Conservation (phyloP, 2,888 invertebrate species). For the Tetragonula carbonaria region DNA sequence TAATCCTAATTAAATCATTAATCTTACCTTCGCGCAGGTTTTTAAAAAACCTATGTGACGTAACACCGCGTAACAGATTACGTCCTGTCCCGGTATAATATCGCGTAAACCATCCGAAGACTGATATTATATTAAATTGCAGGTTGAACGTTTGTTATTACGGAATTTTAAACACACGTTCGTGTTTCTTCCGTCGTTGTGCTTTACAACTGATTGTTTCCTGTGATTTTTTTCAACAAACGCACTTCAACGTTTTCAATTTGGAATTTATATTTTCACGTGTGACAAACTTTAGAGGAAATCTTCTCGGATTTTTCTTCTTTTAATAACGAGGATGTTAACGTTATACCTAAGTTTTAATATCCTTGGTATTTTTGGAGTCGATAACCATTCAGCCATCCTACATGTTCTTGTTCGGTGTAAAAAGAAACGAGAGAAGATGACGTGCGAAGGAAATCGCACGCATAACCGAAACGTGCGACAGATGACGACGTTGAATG, state of each 20-base stretch:
- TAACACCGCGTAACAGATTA: not conserved
- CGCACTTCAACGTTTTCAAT: not conserved
- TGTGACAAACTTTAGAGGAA: not conserved
- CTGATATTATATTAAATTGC: not conserved
- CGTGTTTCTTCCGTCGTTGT: not conserved
- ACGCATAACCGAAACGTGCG: not conserved
- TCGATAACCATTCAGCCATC: not conserved
- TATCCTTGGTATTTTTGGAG: not conserved
- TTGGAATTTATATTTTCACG: not conserved
- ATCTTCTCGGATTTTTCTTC: not conserved
- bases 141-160: not conserved
- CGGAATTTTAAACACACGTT: too few species aligned
- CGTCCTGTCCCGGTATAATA: not conserved
- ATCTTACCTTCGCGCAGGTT: slow-evolving; percentile 5
- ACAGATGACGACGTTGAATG: not conserved
- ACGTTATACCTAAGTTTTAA: not conserved
- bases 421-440: slow-evolving; percentile 19
- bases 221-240: not conserved
- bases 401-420: not conserved
- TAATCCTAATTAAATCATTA: slow-evolving; percentile 25
- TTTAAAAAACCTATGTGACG: slow-evolving; percentile 22
- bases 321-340: not conserved
- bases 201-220: not conserved
- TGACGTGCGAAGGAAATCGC: not conserved
- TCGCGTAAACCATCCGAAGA: too few species aligned